A percentile compares a stretch with the other conserved stretches of the same genome.
Evolutionary conservation across 2,888 invertebrate species (phyloP).

Genomic region (Drosophila lutescens): DNA sequence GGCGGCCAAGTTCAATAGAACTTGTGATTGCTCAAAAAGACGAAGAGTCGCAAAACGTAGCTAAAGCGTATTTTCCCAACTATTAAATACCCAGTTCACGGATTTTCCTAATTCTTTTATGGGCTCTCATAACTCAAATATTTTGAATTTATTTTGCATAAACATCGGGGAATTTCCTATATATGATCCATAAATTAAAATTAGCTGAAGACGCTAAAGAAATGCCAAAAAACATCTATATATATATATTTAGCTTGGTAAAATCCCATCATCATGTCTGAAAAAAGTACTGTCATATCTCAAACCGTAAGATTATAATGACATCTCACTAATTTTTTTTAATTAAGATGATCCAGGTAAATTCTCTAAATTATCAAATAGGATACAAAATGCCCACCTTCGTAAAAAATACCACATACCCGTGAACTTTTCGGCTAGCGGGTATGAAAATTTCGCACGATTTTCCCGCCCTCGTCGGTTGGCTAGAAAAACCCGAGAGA

Average conservation of each 20-base stretch:
- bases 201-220: background rate
- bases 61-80: conserved; percentile 15
- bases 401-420: conserved; percentile 21
- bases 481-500: conserved; percentile 37
- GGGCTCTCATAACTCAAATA: background rate
- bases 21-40: conserved; percentile 10
- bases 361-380: background rate
- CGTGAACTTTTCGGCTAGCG: conserved; percentile 17
- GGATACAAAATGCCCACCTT: background rate
- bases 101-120: background rate
- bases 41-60: background rate
- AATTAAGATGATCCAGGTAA: conserved; percentile 1
- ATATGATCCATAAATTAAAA: background rate
- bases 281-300: background rate
- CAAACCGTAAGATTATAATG: background rate
- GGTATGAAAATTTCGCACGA: conserved; percentile 40
- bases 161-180: background rate
- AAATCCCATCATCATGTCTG: background rate
- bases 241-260: background rate
- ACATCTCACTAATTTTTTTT: conserved; percentile 9
- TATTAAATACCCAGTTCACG: conserved; percentile 14
- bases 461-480: conserved; percentile 31
- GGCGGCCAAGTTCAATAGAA: conserved; percentile 70
- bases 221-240: too few species aligned
- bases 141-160: background rate